A percentile compares a stretch with the other conserved stretches of the same genome.
Conservation (phyloP, 2,113 vertebrate genomes). For the Oreotrochilus melanogaster region DNA sequence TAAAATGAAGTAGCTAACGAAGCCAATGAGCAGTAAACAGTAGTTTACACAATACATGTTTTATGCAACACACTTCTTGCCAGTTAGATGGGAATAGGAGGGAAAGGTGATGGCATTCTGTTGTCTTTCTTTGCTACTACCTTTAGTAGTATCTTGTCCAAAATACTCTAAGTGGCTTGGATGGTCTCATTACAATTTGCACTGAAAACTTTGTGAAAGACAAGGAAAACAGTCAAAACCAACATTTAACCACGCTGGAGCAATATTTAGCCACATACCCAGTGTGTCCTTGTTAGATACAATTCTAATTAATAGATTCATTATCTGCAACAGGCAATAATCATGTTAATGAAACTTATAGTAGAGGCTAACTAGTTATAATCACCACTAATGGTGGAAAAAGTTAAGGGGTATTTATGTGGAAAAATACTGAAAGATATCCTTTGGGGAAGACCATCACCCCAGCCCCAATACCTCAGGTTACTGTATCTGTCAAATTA, state of each 20-base stretch:
- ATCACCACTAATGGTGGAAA: slow-evolving; percentile 4
- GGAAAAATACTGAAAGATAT: not conserved
- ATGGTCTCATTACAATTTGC: not conserved
- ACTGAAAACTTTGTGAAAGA: not conserved
- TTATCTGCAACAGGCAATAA: slow-evolving; percentile 41
- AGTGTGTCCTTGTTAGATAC: not conserved
- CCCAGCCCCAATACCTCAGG: not conserved
- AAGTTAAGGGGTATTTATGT: not conserved
- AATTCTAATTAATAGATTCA: slow-evolving; percentile 37
- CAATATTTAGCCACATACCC: not conserved
- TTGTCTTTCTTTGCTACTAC: not conserved
- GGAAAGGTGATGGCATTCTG: not conserved
- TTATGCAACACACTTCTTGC: not conserved
- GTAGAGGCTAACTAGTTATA: slow-evolving; percentile 4
- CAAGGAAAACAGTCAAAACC: not conserved
- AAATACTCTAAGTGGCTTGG: not conserved
- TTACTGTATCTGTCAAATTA: not conserved
- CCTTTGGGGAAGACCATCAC: not conserved
- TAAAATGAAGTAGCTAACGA: not conserved
- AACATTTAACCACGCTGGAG: not conserved
- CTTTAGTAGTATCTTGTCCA: not conserved
- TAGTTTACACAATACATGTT: not conserved
- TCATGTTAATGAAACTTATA: slow-evolving; percentile 18
- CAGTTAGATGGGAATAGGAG: not conserved
- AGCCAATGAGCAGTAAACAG: not conserved